phyloP scores from a whole-genome alignment of 2,797 vertebrate species.

The Thamnophis elegans region DNA sequence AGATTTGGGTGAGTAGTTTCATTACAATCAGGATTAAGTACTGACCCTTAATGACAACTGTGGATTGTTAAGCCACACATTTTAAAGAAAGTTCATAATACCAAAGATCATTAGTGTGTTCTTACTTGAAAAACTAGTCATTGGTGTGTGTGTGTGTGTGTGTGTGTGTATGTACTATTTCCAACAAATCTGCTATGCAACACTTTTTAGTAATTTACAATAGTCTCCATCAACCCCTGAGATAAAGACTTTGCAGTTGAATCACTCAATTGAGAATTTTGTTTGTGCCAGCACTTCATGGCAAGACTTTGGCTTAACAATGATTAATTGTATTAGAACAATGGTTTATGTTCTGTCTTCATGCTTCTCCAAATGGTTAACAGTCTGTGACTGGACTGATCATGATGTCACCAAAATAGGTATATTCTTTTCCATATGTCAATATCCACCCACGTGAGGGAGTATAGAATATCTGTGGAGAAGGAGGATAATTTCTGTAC shows the following conservation, averaged over 20 bases:
- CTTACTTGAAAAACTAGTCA: background rate
- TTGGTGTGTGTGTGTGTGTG: fast-evolving
- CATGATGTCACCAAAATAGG: background rate
- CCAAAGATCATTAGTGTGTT: too few relatives aligned
- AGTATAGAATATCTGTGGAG: background rate
- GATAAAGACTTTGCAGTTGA: background rate
- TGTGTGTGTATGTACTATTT: background rate
- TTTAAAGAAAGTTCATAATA: background rate
- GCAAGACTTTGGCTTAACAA: background rate
- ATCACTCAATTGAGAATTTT: background rate
- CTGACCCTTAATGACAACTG: background rate
- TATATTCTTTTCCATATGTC: background rate
- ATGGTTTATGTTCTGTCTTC: background rate
- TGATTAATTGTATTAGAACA: too few relatives aligned
- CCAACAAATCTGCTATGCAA: background rate
- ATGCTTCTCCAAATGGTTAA: background rate
- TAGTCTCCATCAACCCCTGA: background rate
- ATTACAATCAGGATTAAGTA: background rate
- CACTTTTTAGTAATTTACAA: background rate
- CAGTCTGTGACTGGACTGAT: too few relatives aligned
- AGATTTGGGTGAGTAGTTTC: constrained; percentile 83
- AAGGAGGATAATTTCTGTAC: background rate
- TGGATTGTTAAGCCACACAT: background rate
- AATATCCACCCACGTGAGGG: background rate
- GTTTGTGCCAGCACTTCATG: background rate